Percentiles rank a stretch among this genome's conserved stretches.
These are phyloP conservation scores for Pollimyrus isidori DNA, from an alignment of 2,113 vertebrate genomes.

Conservation along the genomic window DNA sequence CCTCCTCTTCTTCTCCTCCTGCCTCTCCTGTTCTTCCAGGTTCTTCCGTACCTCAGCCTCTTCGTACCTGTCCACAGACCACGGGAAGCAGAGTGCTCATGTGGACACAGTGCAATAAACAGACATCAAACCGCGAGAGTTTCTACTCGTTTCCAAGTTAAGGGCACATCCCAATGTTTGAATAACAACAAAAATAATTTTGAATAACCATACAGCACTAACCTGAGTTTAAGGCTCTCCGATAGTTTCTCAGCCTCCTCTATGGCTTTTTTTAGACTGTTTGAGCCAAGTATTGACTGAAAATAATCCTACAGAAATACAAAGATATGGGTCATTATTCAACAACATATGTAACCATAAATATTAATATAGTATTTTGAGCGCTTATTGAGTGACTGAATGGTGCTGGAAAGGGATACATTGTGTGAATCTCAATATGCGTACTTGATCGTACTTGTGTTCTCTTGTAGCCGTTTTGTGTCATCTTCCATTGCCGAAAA, in stretches of 20 bases:
- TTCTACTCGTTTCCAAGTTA: not conserved
- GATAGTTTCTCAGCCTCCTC: conserved; percentile 96
- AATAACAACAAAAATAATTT: not conserved
- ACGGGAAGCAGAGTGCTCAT: not conserved
- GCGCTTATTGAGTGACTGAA: not conserved
- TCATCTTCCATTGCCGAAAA: too few relatives aligned
- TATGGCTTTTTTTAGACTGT: conserved; percentile 86
- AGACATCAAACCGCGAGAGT: not conserved
- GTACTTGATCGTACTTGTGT: too few relatives aligned
- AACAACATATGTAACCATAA: not conserved
- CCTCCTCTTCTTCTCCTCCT: conserved; percentile 73
- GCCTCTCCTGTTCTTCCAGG: conserved; percentile 84
- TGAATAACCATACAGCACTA: conserved; percentile 6
- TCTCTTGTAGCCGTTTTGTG: too few relatives aligned
- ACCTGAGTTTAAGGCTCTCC: conserved; percentile 90
- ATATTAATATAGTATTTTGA: not conserved
- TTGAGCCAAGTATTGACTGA: conserved; percentile 79
- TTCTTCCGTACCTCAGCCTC: conserved; percentile 89
- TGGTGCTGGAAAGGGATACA: not conserved
- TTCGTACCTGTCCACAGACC: conserved; percentile 71
- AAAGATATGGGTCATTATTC: conserved; percentile 4
- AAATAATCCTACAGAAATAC: conserved; percentile 71
- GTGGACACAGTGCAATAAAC: too few relatives aligned
- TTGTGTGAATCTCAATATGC: not conserved
- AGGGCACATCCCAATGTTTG: not conserved